Base-by-base conservation (phyloP, 2,113 vertebrate species). In the Pseudonaja textilis region DNA sequence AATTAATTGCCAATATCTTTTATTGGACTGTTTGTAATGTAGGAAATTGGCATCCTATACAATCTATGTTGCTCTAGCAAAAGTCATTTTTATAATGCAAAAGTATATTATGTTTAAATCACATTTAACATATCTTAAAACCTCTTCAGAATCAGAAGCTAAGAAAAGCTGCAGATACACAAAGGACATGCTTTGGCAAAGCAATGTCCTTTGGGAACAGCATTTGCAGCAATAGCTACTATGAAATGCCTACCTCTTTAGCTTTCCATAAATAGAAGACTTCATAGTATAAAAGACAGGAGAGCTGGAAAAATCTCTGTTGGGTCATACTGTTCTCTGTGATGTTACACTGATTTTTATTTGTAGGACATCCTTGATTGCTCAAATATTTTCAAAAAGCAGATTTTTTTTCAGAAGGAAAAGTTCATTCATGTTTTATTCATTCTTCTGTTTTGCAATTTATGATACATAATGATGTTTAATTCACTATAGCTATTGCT, bases 1-100 rank as follows among this genome's bases (percentile, higher is more conserved):
- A 64, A 96, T 96, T 96, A 96, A 95, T 97, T 95, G 96, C 96
- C 88, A 96, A 10, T 0, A 0, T 91, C 42, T 96, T 96, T 91
- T 95, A 61, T 57, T 93, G 92, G 89, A 88, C 61, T 16, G 59
- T 93, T 94, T 95, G 89, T 64, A 94, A 55, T 81, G 87, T 92
- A 59, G 96, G 96, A 93, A 95, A 94, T n/a, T 95, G 93, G 94
- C 92, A 92, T 42, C 96, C 95, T 95, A 91, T 50, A 81, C 25
- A 91, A 93, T 34, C n/a, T 93, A 95, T 93, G 92, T 93, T 96
- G 88, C 91, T 94, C 61, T 95, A 95, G 91, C 89, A 94, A 95
- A 96, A 95, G 9, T 91, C 25, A 11, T 59, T 93, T 95, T 57
- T 74, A 85, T 52, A 93, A 25, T 93, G 92, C 59, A 92, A 94